phyloP scores from a whole-genome alignment of 2,797 vertebrate genomes.

The Mycteria americana region DNA sequence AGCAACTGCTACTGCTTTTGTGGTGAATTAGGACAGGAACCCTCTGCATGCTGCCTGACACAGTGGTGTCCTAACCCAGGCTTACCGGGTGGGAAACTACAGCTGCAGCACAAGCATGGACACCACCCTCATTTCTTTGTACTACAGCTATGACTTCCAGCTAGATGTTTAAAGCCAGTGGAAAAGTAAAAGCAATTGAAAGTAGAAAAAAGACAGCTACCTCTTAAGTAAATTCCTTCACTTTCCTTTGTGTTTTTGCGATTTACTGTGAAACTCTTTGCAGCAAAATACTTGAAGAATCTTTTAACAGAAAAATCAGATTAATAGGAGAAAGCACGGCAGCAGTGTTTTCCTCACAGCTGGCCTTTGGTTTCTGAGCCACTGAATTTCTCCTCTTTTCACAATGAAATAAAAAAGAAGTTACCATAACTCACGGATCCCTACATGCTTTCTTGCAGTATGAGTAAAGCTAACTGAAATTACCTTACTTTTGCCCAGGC shows the following conservation, averaged over 20 bases:
- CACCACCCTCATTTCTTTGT: background rate
- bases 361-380: background rate
- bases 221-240: background rate
- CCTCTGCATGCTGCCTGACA: background rate
- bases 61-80: background rate
- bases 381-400: background rate
- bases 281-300: background rate
- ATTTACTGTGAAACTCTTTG: background rate
- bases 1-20: background rate
- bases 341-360: background rate
- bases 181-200: background rate
- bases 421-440: background rate
- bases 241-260: background rate
- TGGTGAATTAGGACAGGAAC: background rate
- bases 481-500: background rate
- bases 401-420: background rate
- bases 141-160: background rate
- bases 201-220: background rate
- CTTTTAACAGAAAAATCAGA: background rate
- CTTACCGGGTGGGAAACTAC: rapidly evolving
- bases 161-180: background rate
- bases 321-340: background rate
- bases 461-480: background rate
- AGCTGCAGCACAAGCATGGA: background rate
- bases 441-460: background rate